Evolutionary conservation across 1,140 invertebrate genomes (phyloP), one percentile per base, ranked within the genome.

Genomic region (Saccostrea glomerata): DNA sequence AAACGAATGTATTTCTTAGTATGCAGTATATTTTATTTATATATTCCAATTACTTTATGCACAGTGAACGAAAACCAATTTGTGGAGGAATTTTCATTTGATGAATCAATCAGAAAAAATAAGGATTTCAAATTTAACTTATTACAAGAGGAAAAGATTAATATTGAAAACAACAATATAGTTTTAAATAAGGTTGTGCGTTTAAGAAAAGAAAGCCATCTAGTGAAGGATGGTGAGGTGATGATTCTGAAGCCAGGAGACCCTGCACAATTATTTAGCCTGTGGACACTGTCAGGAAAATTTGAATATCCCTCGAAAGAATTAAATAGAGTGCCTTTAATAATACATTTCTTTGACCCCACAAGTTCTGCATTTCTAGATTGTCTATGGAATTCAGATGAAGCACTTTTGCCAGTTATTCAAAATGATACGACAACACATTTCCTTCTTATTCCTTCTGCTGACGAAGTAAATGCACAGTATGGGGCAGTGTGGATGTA

Each of bases 331-430:
- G 82, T 23, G 15, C 88, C 92, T 23, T 17, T 92, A 13, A 40
- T 93, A 15, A 88, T 93, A 40, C 91, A 92, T 55, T 89, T 89
- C 13, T 92, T 89, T 86, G 88, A 93, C 66, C 85, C 84, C 6
- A 13, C 87, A 15, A 77, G 25, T 77, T 92, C 92, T 25, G 92
- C 87, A 2, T 93, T 92, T 89, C 40, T 92, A 23, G 91, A 91
- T 47, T 87, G 63, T 60, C 83, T 93, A 60, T 93, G 92, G 92
- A 91, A 88, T 82, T 90, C 89, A 17, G 82, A 91, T 30, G 86
- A 89, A 40, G 89, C 91, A 7, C 70, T 93, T 25, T 47, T 30
- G 23, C 87, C 90, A 2, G 30, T 92, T 25, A 47, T 89, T 7
- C 30, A 56, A 25, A 30, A 83, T 12, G 56, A 60, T 20, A 30